Base-by-base conservation (phyloP, 2,888 invertebrate genomes). In the Hemithea aestivaria region DNA sequence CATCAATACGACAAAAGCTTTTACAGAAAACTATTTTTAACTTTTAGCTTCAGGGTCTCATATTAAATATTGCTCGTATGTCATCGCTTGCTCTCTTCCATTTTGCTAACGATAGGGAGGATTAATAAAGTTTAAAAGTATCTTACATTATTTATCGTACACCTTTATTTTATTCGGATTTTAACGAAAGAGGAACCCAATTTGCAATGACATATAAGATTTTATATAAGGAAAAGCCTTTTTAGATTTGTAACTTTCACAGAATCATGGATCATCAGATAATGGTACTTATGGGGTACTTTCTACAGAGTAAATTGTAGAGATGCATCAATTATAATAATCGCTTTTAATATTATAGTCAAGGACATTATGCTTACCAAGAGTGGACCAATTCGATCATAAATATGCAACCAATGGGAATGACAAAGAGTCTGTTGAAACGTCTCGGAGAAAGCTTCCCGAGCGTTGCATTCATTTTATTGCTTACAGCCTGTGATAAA, bases 1-100 rank as follows among this genome's bases (percentile, higher is more conserved):
- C 47, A 60, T 58, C 59, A 58, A 61, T 57, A 58, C 55, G 58
- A 55, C 50, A 53, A 58, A 55, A 54, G 51, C 43, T 49, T 47
- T 47, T 44, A 52, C 38, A 47, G 39, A 47, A 39, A 41, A 38
- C 48, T 48, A 47, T 52, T 42, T 48, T 53, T 45, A 46, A 46
- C 30, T 42, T 44, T 40, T 35, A 35, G 42, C 48, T 48, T 36
- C 41, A 48, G 51, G 53, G 48, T 29, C 16, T 16, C 30, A 48
- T 46, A 36, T 43, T 47, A 40, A 46, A 49, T 48, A 51, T 48
- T 42, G 41, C 42, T 30, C 40, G 39, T 53, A 53, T 46, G 44
- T 50, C 46, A 50, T 48, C 44, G 38, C 37, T 44, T 40, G 38
- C 35, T 50, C 35, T 50, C 48, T 45, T 40, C n/a, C 36, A 29